These are phyloP conservation scores for Muscidifurax raptorellus DNA, from an alignment of 1,140 invertebrate species.

Conservation along the genomic window DNA sequence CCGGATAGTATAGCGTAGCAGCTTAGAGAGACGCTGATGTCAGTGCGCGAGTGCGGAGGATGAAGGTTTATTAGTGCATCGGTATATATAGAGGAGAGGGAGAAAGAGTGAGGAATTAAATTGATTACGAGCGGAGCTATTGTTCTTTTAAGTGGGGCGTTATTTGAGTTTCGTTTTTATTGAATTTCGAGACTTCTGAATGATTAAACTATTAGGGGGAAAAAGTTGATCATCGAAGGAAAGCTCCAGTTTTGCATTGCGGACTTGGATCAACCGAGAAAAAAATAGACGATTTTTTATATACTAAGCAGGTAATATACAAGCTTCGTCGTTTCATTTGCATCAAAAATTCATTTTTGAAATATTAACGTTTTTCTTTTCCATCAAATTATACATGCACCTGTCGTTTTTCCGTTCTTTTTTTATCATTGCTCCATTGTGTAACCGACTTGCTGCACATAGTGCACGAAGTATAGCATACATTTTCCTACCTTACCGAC, in stretches of 20 bases:
- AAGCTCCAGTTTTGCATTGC: no score
- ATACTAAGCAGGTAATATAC: background rate
- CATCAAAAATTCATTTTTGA: constrained; percentile 7
- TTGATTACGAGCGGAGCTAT: background rate
- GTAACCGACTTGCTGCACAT: background rate
- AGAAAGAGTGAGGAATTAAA: background rate
- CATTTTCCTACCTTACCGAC: constrained; percentile 6
- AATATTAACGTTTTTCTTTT: constrained; percentile 14
- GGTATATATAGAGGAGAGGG: background rate
- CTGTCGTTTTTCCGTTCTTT: constrained; percentile 19
- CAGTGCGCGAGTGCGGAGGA: background rate
- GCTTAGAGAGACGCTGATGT: background rate
- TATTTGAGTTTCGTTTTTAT: background rate
- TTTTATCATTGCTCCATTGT: background rate
- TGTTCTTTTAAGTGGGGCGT: background rate
- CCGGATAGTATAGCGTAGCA: no score
- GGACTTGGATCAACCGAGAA: no score
- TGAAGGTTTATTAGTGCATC: constrained; percentile 17
- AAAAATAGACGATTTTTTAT: no score
- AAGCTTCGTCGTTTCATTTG: background rate
- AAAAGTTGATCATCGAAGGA: no score
- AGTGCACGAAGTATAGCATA: constrained; percentile 6
- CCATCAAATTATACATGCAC: background rate
- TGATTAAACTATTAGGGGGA: background rate
- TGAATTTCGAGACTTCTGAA: background rate